Percentiles rank a stretch among this genome's conserved stretches.
Evolutionary conservation across 2,797 vertebrate genomes (phyloP).

Genomic region (Gymnoscopelus microlampas): DNA sequence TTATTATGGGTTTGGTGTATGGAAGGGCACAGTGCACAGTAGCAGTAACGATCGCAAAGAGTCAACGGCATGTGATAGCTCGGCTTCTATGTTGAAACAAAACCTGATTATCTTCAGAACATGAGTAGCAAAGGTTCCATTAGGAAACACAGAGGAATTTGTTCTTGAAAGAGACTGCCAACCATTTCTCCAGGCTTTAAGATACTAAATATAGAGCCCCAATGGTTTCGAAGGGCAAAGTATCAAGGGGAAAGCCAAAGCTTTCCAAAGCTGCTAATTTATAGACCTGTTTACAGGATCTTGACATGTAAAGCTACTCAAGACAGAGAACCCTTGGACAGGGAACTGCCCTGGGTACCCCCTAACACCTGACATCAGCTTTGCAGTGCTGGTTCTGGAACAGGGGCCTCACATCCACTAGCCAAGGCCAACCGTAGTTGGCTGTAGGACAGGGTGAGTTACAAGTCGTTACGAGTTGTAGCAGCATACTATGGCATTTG

Average conservation of each 20-base stretch:
- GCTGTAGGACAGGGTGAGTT: too few relatives aligned
- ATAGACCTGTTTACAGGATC: slow-evolving; percentile 15
- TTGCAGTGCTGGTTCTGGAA: neutral
- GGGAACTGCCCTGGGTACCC: slow-evolving; percentile 15
- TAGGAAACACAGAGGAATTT: neutral
- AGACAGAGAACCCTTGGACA: slow-evolving; percentile 3
- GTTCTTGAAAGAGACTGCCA: neutral
- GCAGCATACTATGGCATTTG: too few relatives aligned
- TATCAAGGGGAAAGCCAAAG: neutral
- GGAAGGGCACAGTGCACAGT: neutral
- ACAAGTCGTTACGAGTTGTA: too few relatives aligned
- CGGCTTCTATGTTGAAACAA: neutral
- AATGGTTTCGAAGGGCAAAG: slow-evolving; percentile 1
- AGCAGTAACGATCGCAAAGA: neutral
- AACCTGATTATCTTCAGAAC: neutral
- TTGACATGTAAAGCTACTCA: slow-evolving; percentile 48
- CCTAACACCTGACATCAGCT: slow-evolving; percentile 3
- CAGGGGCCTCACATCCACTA: too few relatives aligned
- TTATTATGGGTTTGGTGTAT: neutral
- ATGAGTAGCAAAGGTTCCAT: neutral
- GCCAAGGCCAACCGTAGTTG: too few relatives aligned
- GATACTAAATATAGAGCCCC: neutral
- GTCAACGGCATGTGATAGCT: neutral
- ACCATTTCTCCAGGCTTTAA: slow-evolving; percentile 13
- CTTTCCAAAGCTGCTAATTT: slow-evolving; percentile 1